Conservation (phyloP, 2,888 invertebrate species). For the Drosophila bunnanda region DNA sequence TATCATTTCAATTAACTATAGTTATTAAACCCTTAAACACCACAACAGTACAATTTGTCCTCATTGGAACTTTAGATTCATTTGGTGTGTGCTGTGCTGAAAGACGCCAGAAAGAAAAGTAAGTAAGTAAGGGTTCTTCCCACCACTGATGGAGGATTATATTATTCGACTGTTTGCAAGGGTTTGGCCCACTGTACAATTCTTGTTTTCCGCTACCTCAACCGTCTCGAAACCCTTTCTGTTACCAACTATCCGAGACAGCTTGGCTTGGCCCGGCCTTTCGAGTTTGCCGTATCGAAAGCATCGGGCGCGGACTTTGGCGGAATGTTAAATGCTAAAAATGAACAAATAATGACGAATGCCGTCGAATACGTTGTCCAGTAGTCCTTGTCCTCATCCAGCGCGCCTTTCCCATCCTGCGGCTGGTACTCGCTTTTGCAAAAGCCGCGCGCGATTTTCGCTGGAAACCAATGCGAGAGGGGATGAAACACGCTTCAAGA, state of each 20-base stretch:
- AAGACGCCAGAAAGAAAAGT: too few relatives aligned
- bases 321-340: constrained; percentile 83
- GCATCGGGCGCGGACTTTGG: constrained; percentile 58
- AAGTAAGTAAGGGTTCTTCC: neutral
- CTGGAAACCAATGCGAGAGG: constrained; percentile 55
- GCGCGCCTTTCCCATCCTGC: too few relatives aligned
- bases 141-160: too few relatives aligned
- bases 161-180: neutral
- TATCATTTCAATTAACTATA: neutral
- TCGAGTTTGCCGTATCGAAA: constrained; percentile 34
- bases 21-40: neutral
- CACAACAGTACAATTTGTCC: neutral
- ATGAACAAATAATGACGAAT: constrained; percentile 84
- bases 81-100: neutral
- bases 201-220: neutral
- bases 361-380: constrained; percentile 58
- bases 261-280: constrained; percentile 40
- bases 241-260: constrained; percentile 35
- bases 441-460: constrained; percentile 65
- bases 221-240: neutral
- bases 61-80: neutral
- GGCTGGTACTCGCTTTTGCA: constrained; percentile 41
- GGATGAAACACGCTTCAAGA: constrained; percentile 61
- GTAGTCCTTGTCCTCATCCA: constrained; percentile 34
- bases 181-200: constrained; percentile 9